Conservation (phyloP, 2,113 vertebrate genomes). For the Rhadina sibilatrix region DNA sequence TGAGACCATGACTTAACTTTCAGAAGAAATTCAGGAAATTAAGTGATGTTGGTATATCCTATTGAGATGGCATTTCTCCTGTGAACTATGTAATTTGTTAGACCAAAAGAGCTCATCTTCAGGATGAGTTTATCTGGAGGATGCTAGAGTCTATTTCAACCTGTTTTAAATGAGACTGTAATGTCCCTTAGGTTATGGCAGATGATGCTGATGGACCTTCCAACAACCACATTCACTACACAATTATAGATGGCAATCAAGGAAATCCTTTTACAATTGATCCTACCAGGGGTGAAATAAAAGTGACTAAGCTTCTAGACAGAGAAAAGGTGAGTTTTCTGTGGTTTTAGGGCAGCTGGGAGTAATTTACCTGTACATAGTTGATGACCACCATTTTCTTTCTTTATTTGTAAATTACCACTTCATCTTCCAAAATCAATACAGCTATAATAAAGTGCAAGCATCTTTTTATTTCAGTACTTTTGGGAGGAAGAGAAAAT, state of each 20-base stretch:
- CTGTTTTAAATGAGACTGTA: conserved; percentile 6
- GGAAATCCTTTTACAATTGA: conserved; percentile 93
- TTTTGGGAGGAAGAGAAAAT: not conserved
- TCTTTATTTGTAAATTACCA: not conserved
- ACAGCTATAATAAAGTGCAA: not conserved
- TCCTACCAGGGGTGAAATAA: conserved; percentile 85
- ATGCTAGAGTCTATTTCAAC: not conserved
- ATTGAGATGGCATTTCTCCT: not conserved
- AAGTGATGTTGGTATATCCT: not conserved
- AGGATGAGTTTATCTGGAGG: not conserved
- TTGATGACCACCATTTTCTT: not conserved
- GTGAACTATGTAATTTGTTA: conserved; percentile 22
- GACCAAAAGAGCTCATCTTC: not conserved
- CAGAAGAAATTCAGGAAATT: not conserved
- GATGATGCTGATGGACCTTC: conserved; percentile 91
- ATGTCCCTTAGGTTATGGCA: conserved; percentile 82
- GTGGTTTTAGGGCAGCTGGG: not conserved
- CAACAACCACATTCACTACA: conserved; percentile 84
- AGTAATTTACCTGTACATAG: not conserved
- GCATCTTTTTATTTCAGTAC: not conserved
- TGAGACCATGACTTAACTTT: not conserved
- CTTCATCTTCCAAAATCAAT: not conserved
- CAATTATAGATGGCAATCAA: conserved; percentile 90
- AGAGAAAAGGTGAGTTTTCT: conserved; percentile 83
- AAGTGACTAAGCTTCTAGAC: conserved; percentile 90